phyloP scores from a whole-genome alignment of 2,888 invertebrate genomes.

The Drosophila siamana region DNA sequence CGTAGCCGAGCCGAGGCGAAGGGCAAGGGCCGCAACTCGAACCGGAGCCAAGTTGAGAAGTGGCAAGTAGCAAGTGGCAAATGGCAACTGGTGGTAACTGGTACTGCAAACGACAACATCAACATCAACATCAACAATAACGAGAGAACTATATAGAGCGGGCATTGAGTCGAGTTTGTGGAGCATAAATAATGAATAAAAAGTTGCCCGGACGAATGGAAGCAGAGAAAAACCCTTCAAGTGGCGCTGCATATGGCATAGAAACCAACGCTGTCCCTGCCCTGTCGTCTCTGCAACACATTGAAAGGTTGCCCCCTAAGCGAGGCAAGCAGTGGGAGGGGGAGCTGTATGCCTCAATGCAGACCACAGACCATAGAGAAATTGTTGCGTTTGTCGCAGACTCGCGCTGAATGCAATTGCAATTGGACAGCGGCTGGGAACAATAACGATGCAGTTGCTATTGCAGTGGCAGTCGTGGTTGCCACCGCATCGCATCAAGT shows the following conservation, averaged over 20 bases:
- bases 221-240: conserved; percentile 20
- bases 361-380: conserved; percentile 40
- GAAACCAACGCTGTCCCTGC: conserved; percentile 36
- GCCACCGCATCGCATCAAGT: conserved; percentile 5
- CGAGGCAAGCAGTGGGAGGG: not conserved
- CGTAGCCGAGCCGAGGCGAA: conserved; percentile 42
- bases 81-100: conserved; percentile 18
- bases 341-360: conserved; percentile 10
- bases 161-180: conserved; percentile 68
- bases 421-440: conserved; percentile 52
- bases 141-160: conserved; percentile 1
- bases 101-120: conserved; percentile 35
- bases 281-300: conserved; percentile 38
- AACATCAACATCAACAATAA: conserved; percentile 13
- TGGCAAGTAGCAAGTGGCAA: conserved; percentile 25
- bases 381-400: conserved; percentile 65
- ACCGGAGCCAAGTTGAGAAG: conserved; percentile 41
- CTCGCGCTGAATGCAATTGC: conserved; percentile 60
- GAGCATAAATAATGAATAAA: conserved; percentile 76
- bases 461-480: not conserved
- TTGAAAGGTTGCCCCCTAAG: conserved; percentile 37
- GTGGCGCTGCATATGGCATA: conserved; percentile 45
- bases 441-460: conserved; percentile 1
- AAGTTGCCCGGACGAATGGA: conserved; percentile 30
- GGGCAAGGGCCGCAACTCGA: conserved; percentile 60